Evolutionary conservation across 2,888 invertebrate species (phyloP).

Genomic region (Himalopsyche tibetana): DNA sequence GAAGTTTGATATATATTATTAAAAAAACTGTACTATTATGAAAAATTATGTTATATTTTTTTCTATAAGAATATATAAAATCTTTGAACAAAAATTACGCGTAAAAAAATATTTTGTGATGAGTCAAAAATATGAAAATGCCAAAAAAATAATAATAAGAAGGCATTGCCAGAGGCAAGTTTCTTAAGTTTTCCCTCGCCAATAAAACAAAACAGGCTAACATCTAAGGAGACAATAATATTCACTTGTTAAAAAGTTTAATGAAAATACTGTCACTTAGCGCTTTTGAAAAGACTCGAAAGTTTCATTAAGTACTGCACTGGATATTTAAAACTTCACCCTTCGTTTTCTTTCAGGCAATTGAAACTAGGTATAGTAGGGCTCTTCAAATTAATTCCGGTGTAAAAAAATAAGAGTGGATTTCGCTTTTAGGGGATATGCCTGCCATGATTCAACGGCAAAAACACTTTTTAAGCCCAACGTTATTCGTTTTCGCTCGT

Average conservation of each 20-base stretch:
- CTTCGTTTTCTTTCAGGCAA: slow-evolving; percentile 27
- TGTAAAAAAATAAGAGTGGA: slow-evolving; percentile 7
- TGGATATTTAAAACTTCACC: slow-evolving; percentile 41
- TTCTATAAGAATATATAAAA: no score
- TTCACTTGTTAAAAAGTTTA: slow-evolving; percentile 28
- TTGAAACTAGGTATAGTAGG: slow-evolving; percentile 15
- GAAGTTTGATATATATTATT: no score
- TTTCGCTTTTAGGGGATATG: neutral
- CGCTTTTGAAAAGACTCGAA: slow-evolving; percentile 9
- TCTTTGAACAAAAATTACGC: no score
- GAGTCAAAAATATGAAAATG: neutral
- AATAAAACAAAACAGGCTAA: slow-evolving; percentile 8
- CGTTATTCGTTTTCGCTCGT: slow-evolving; percentile 11
- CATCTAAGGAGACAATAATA: slow-evolving; percentile 19
- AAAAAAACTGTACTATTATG: no score
- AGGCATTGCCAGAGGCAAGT: neutral
- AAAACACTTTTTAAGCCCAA: neutral
- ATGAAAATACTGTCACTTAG: slow-evolving; percentile 28
- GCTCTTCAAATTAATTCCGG: slow-evolving; percentile 32
- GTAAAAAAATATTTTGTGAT: no score
- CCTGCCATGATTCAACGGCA: slow-evolving; percentile 10
- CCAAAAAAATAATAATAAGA: neutral
- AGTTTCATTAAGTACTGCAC: slow-evolving; percentile 24
- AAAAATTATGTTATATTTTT: no score
- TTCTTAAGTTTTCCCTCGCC: neutral